A percentile compares a stretch with the other conserved stretches of the same genome.
Evolutionary conservation across 2,888 invertebrate species (phyloP).

Genomic region (Sepioteuthis lessoniana): DNA sequence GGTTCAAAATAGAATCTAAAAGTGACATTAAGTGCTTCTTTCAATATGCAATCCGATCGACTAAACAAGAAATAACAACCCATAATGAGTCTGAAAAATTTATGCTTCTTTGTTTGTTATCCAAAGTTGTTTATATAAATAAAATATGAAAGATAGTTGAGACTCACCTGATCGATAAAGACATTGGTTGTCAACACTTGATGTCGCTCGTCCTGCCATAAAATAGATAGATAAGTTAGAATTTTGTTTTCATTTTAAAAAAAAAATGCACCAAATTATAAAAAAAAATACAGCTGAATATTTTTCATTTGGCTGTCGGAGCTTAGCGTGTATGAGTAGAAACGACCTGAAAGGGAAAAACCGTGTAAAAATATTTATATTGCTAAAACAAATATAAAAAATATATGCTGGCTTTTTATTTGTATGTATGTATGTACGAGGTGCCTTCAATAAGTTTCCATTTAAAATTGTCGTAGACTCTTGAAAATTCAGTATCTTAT

Average conservation of each 20-base stretch:
- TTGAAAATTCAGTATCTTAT: too few relatives aligned
- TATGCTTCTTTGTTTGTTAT: too few relatives aligned
- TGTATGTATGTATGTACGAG: not conserved
- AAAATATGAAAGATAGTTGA: not conserved
- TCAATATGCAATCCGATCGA: too few relatives aligned
- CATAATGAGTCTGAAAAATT: too few relatives aligned
- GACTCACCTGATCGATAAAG: conserved; percentile 77
- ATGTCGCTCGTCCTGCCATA: conserved; percentile 77
- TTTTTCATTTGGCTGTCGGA: too few relatives aligned
- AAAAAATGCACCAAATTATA: not conserved
- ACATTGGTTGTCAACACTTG: conserved; percentile 79
- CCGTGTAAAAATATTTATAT: not conserved
- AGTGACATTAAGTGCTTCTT: not conserved
- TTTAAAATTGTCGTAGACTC: too few relatives aligned
- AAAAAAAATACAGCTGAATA: not conserved
- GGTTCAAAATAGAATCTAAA: not conserved
- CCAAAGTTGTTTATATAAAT: too few relatives aligned
- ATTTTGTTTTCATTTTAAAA: not conserved
- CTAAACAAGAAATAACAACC: too few relatives aligned
- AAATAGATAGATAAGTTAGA: not conserved
- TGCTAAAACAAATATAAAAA: not conserved
- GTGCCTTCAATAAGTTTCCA: not conserved
- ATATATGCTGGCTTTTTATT: not conserved
- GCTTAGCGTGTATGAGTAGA: not conserved
- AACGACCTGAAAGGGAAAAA: not conserved